These are phyloP conservation scores for Amphipoea lucens DNA, from an alignment of 2,888 invertebrate genomes.

Conservation along the genomic window DNA sequence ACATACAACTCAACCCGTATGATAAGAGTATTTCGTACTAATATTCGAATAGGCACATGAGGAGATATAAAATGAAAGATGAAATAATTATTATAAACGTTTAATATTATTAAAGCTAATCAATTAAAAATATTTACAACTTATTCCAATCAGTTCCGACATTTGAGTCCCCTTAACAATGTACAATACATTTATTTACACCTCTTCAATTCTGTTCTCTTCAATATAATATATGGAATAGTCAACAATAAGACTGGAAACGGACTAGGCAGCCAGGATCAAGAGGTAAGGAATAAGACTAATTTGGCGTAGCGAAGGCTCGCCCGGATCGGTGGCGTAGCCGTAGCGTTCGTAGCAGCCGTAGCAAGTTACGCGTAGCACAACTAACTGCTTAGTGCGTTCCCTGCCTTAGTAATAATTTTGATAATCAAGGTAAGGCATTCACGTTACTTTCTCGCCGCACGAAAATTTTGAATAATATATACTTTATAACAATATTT, in stretches of 20 bases:
- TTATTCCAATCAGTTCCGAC: conserved; percentile 89
- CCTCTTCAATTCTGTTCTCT: conserved; percentile 58
- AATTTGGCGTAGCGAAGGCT: conserved; percentile 16
- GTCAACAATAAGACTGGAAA: conserved; percentile 52
- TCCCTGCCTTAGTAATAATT: conserved; percentile 49
- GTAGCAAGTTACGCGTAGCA: conserved; percentile 38
- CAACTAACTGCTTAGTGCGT: conserved; percentile 9
- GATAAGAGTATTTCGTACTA: background rate
- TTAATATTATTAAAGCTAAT: conserved; percentile 80
- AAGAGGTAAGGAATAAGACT: background rate
- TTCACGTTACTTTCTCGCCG: conserved; percentile 53
- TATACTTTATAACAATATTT: conserved; percentile 17
- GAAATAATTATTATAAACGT: conserved; percentile 73
- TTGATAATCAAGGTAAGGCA: conserved; percentile 59
- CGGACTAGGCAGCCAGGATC: conserved; percentile 13
- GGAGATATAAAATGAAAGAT: conserved; percentile 45
- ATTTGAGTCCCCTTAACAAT: conserved; percentile 79
- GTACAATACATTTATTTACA: conserved; percentile 73
- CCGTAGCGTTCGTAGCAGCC: conserved; percentile 39
- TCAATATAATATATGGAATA: conserved; percentile 57
- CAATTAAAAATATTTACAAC: conserved; percentile 83
- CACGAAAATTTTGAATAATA: conserved; percentile 39
- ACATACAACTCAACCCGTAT: background rate
- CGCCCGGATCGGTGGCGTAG: background rate
- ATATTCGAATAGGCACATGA: background rate